Base-by-base conservation (phyloP, 2,113 vertebrate genomes). In the Rissa tridactyla region DNA sequence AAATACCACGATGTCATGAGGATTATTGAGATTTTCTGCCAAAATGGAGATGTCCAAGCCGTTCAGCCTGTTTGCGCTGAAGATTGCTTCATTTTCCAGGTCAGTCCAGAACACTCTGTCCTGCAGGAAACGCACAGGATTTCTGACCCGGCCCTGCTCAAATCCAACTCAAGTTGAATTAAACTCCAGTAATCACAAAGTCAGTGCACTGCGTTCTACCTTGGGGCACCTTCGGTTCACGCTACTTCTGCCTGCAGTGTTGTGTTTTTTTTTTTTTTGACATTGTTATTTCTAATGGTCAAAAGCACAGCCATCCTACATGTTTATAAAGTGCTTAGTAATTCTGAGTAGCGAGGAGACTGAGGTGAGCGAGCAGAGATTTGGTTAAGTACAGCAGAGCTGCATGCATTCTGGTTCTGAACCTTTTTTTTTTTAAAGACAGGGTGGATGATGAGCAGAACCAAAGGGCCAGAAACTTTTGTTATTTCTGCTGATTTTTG, bases 81-180 rank as follows among this genome's bases (percentile, higher is more conserved):
- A 99, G 86, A 99, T 99, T 0, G 99, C 99, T 92, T 99, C 99
- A 0, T 99, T 99, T 96, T 99, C 99, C 94, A 99, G 94, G 97
- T 99, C 99, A 23, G 99, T 99, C 99, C 99, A 99, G 95, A 99
- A 99, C 32, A 99, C 97, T 58, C 97, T 99, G 97, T 99, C 99
- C 99, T 99, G 97, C 88, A 93, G 96, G 87, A 93, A 42, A 95
- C 3, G 71, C 77, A 94, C 3, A 36, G 40, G 32, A 73, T 69
- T 92, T 61, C 78, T 92, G 21, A 90, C 44, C 81, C 34, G 20
- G 47, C 44, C 22, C 84, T 75, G 65, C 60, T 95, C 76, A 44
- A 60, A 55, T 51, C 51, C 81, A 77, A 0, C 52, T 92, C 3
- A 0, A 75, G 15, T 0, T 68, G 65, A 29, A 84, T 78, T 94